A percentile compares a stretch with the other conserved stretches of the same genome.
Conservation (phyloP, 1,140 invertebrate species). For the Laupala kohalensis region DNA sequence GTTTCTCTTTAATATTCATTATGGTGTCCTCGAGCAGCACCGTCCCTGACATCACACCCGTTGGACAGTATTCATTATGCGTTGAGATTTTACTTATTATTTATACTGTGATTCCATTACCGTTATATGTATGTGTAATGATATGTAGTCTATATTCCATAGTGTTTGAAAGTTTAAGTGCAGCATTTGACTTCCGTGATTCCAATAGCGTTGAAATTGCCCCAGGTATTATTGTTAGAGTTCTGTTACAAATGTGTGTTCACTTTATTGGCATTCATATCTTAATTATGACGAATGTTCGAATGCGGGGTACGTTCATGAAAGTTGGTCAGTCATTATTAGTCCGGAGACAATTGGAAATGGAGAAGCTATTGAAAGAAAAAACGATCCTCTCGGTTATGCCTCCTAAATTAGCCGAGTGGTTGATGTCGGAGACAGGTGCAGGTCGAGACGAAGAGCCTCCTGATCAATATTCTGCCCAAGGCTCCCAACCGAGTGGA, state of each 20-base stretch:
- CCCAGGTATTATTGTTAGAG: slow-evolving; percentile 45
- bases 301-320: slow-evolving; percentile 90
- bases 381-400: slow-evolving; percentile 97
- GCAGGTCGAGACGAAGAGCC: slow-evolving; percentile 33
- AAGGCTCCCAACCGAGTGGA: slow-evolving; percentile 1
- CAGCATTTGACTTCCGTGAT: background rate
- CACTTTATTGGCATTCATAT: slow-evolving; percentile 89
- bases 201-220: slow-evolving; percentile 12
- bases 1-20: slow-evolving; percentile 46
- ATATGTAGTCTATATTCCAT: slow-evolving; percentile 69
- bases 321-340: slow-evolving; percentile 87
- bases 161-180: slow-evolving; percentile 55
- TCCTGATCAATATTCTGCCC: slow-evolving; percentile 12
- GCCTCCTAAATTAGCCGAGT: slow-evolving; percentile 81
- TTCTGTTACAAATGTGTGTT: slow-evolving; percentile 74
- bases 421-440: slow-evolving; percentile 61
- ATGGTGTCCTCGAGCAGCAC: slow-evolving; percentile 35
- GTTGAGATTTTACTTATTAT: slow-evolving; percentile 78
- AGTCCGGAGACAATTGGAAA: slow-evolving; percentile 73
- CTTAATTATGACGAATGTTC: slow-evolving; percentile 79
- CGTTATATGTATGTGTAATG: slow-evolving; percentile 66
- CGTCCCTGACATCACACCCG: slow-evolving; percentile 47
- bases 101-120: slow-evolving; percentile 86
- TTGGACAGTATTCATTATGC: slow-evolving; percentile 72
- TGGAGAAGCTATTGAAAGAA: slow-evolving; percentile 88